Base-by-base conservation (phyloP, 2,113 vertebrate genomes). In the Cygnus buccinator region DNA sequence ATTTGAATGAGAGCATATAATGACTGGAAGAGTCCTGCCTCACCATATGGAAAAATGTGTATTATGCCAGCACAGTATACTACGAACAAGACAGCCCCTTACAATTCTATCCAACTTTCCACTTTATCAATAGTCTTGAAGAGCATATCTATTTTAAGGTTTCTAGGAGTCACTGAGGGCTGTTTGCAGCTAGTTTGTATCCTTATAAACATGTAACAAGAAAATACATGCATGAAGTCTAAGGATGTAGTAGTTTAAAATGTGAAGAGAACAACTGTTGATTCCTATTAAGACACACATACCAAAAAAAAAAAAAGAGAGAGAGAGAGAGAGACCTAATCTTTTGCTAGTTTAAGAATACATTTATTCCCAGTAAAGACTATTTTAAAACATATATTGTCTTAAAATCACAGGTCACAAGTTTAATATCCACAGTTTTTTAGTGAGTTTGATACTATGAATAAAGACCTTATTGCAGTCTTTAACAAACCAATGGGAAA, bases 1-100 rank as follows among this genome's bases (percentile, higher is more conserved):
- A 98, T 97, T 97, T 94, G 97, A 98, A 98, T 97, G 97, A 98
- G 95, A 92, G 95, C 79, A 89, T 95, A 95, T 95, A 97, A 97
- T 97, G 94, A 98, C 92, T 95, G 80, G 86, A 97, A 98, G 95
- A 97, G 95, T 90, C 85, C 95, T 97, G 97, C 97, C 91, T 96
- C 92, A 93, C 97, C 98, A 98, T 98, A 98, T 98, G 98, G 98
- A 96, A 96, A 84, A 96, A 67, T 54, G 48, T 84, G 71, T 79
- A 88, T 91, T 93, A 93, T 98, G 97, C 97, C 98, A 98, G 95
- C 67, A 94, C 68, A 97, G 84, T 94, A 89, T 84, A 93, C 93
- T 97, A 90, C 94, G 97, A 97, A 96, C 89, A 87, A 97, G 86
- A 81, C 89, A 93, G 58, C 20, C 52, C 70, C 23, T 79, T 94